Evolutionary conservation across 2,888 invertebrate species (phyloP).

Genomic region (Dioctria rufipes): DNA sequence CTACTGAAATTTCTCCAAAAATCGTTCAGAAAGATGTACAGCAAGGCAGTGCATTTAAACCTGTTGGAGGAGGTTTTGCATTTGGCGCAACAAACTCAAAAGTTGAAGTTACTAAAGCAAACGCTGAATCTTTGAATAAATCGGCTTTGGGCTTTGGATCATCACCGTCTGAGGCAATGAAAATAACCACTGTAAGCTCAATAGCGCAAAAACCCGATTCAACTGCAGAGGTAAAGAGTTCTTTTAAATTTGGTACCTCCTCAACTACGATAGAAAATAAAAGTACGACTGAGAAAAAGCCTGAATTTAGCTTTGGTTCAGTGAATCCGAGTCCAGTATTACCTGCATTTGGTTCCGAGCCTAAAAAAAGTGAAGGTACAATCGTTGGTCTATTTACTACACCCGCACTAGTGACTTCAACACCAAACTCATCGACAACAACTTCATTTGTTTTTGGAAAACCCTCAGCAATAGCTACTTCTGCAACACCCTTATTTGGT

Average conservation of each 20-base stretch:
- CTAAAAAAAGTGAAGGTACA: slow-evolving; percentile 7
- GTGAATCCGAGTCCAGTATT: slow-evolving; percentile 28
- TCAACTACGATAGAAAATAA: slow-evolving; percentile 42
- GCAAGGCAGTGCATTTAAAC: slow-evolving; percentile 13
- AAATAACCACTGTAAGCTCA: slow-evolving; percentile 50
- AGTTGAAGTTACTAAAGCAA: background rate
- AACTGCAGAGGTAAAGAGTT: slow-evolving; percentile 46
- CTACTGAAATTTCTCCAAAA: background rate
- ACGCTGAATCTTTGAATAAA: slow-evolving; percentile 16
- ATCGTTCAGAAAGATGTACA: background rate
- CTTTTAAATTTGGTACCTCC: slow-evolving; percentile 53
- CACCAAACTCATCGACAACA: slow-evolving; percentile 43
- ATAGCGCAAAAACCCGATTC: slow-evolving; percentile 49
- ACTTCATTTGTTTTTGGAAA: slow-evolving; percentile 53
- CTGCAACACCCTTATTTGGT: slow-evolving; percentile 59
- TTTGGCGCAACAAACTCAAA: slow-evolving; percentile 3
- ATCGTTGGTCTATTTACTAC: background rate
- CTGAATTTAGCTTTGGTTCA: slow-evolving; percentile 5
- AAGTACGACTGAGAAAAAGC: background rate
- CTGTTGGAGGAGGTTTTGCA: slow-evolving; percentile 23
- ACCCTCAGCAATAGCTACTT: slow-evolving; percentile 53
- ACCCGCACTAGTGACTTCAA: slow-evolving; percentile 14
- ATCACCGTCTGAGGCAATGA: slow-evolving; percentile 46
- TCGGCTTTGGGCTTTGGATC: slow-evolving; percentile 55
- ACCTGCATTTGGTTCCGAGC: slow-evolving; percentile 56